Base-by-base conservation (phyloP, 2,888 invertebrate genomes). In the Machimus atricapillus region DNA sequence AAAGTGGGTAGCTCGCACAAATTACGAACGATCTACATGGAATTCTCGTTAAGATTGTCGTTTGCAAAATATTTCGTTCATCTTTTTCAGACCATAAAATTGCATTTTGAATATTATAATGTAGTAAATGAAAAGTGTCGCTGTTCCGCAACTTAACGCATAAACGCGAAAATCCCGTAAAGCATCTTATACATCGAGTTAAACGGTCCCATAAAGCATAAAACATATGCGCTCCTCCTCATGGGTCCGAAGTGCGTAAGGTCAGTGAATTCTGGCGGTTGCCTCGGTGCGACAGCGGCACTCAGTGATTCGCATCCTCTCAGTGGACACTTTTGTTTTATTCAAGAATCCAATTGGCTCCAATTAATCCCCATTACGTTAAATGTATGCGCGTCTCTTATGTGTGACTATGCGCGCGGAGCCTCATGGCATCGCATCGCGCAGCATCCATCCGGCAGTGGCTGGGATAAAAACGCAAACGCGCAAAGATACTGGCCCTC, bases 361-460 rank as follows among this genome's bases (percentile, higher is more conserved):
- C 87, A 87, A 87, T 87, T 87, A 87, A 86, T 78, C 74, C 83
- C 83, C 85, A 87, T 87, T 87, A 86, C 86, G 78, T 79, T 76
- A 76, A 87, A 87, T 87, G 79, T 79, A 78, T 78, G 86, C 52
- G 58, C 86, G 77, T 86, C 78, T 43, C 58, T 77, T 82, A 66
- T 82, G 82, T 82, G 82, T 82, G 82, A 66, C 58, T 56, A 37
- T 40, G 34, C 37, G 31, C 34, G 27, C 34, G 66, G 58, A 58
- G 37, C 37, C n/a, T 58, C 81, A 74, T 74, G 74, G 27, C 74
- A 56, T 19, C 31, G 12, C 79, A 23, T 23, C 43, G 8, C 79
- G 3, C 52, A 79, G 79, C 79, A 79, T 79, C 52, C 46, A 34
- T 46, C 52, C 79, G 23, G 23, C 27, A 12, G 12, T 19, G 27